Evolutionary conservation across 2,113 vertebrate genomes (phyloP).

Genomic region (Actenoides hombroni): DNA sequence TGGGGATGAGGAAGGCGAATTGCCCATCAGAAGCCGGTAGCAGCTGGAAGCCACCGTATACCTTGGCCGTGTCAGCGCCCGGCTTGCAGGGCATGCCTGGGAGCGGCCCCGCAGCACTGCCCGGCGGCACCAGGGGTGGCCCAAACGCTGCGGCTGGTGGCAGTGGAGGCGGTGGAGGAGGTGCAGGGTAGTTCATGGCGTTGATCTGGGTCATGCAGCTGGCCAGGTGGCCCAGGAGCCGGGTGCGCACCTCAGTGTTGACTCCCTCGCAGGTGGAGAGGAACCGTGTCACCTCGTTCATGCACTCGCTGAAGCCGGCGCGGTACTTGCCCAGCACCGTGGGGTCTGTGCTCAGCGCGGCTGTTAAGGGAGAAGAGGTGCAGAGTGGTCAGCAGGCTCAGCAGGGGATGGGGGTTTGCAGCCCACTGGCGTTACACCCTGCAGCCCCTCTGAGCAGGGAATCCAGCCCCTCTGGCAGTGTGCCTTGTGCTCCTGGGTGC

Average conservation of each 20-base stretch:
- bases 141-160: constrained; percentile 84
- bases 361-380: constrained; percentile 65
- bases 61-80: constrained; percentile 81
- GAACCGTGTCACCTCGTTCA: constrained; percentile 97
- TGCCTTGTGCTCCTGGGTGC: background rate
- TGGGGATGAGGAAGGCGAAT: constrained; percentile 96
- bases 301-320: constrained; percentile 97
- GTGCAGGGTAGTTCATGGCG: constrained; percentile 91
- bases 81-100: constrained; percentile 87
- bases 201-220: constrained; percentile 99
- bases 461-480: background rate
- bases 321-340: constrained; percentile 95
- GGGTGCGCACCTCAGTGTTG: constrained; percentile 94
- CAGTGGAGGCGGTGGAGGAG: constrained; percentile 84
- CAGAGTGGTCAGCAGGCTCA: background rate
- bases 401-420: fast-evolving
- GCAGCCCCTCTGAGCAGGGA: background rate
- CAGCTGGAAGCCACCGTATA: constrained; percentile 94
- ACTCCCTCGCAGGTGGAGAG: constrained; percentile 98
- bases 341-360: constrained; percentile 92
- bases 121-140: constrained; percentile 88
- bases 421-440: background rate
- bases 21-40: constrained; percentile 96
- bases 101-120: constrained; percentile 79
- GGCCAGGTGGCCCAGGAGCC: constrained; percentile 94